Evolutionary conservation across 1,140 invertebrate species (phyloP).

Genomic region (Neodiprion fabricii): DNA sequence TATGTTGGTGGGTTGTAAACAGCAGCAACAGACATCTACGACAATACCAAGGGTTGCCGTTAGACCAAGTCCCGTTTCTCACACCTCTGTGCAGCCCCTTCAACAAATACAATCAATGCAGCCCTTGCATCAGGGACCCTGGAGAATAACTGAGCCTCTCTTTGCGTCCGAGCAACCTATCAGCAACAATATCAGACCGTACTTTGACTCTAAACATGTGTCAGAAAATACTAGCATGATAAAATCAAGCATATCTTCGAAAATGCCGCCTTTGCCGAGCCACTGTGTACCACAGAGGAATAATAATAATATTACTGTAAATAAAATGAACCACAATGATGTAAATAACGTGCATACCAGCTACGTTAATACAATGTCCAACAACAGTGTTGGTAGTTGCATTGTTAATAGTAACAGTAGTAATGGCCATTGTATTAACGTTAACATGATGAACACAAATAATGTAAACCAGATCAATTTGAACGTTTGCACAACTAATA

Average conservation of each 20-base stretch:
- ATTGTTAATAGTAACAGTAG: neutral
- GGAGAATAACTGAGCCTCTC: conserved; percentile 49
- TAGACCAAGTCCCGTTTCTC: conserved; percentile 48
- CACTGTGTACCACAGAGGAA: conserved; percentile 50
- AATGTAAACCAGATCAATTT: conserved; percentile 26
- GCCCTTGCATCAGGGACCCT: conserved; percentile 29
- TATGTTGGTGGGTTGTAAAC: conserved; percentile 21
- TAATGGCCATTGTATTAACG: conserved; percentile 27
- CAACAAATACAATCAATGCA: conserved; percentile 23
- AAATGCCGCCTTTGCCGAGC: conserved; percentile 48
- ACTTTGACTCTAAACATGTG: conserved; percentile 56
- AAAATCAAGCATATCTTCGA: conserved; percentile 53
- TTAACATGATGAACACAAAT: conserved; percentile 26
- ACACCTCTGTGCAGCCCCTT: conserved; percentile 31
- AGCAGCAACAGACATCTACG: conserved; percentile 37
- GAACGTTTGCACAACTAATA: conserved; percentile 42
- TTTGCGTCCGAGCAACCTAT: conserved; percentile 48
- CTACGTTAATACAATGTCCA: conserved; percentile 36
- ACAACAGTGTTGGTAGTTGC: neutral
- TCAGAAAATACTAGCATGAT: conserved; percentile 59
- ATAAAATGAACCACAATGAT: conserved; percentile 40
- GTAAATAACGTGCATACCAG: conserved; percentile 42
- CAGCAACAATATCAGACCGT: conserved; percentile 48
- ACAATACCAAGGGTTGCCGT: conserved; percentile 54
- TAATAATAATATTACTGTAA: conserved; percentile 39